Base-by-base conservation (phyloP, 2,797 vertebrate genomes). In the Odontamblyopus lacepedii region DNA sequence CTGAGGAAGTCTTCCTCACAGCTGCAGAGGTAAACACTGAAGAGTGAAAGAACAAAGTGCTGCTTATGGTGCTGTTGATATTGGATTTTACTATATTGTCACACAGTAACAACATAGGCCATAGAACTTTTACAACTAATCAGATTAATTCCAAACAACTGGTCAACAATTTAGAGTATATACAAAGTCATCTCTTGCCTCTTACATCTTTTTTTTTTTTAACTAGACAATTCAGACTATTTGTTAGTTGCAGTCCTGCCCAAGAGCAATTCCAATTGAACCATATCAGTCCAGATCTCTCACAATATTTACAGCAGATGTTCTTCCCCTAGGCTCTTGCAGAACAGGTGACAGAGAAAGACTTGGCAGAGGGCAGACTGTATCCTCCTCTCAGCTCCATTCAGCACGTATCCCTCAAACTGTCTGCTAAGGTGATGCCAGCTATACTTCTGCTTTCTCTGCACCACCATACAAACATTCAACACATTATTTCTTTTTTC, bases 361-460 rank as follows among this genome's bases (percentile, higher is more conserved):
- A 99, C 87, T 91, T 99, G 69, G 79, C 92, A n/a, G 96, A 98
- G 75, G 98, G 98, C 67, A 93, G 98, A 69, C 91, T 99, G 62
- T 99, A 98, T 82, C 98, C 98, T 85, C 96, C 97, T 0, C 93
- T 99, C 87, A 91, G 78, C 81, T 91, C 88, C 62, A 99, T 99
- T 83, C 92, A 86, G 79, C 88, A 96, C 0, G 96, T 98, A 66
- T 99, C 98, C 0, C 67, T 96, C 82, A 96, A 94, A 81, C 95
- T 99, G 26, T 97, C 98, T 11, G 93, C 94, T 67, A 96, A 91
- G 95, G 97, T 99, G 90, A 94, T 87, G 73, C 1, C 38, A 55
- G 48, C 15, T 12, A 6, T 23, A 8, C 2, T n/a, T 53, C 29
- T 0, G 18, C 13, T 48, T 29, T 57, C n/a, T 41, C 8, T 48